Conservation (phyloP, 2,113 vertebrate species). For the Speoplatyrhinus poulsoni region DNA sequence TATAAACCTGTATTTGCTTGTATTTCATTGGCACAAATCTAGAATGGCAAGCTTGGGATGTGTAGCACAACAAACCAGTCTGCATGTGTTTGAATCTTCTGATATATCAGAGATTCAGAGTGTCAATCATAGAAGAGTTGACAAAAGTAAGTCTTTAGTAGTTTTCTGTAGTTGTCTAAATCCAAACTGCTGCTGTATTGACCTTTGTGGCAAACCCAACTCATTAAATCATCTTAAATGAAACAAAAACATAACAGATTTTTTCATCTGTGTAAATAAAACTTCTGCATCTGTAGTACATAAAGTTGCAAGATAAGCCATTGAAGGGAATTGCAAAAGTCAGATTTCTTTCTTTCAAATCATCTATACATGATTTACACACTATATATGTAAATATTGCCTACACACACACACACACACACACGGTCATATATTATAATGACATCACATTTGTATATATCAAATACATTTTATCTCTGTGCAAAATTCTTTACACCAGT, state of each 20-base stretch:
- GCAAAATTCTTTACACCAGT: conserved; percentile 94
- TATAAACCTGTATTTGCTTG: too few relatives aligned
- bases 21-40: too few relatives aligned
- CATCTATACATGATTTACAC: conserved; percentile 41
- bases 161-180: not conserved
- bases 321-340: conserved; percentile 13
- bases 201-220: not conserved
- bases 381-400: conserved; percentile 42
- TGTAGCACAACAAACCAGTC: too few relatives aligned
- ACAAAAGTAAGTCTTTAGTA: not conserved
- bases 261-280: conserved; percentile 30
- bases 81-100: not conserved
- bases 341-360: conserved; percentile 18
- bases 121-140: not conserved
- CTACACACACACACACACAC: conserved; percentile 59
- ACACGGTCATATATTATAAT: conserved; percentile 76
- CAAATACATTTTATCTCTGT: conserved; percentile 77
- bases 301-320: not conserved
- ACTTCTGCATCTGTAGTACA: not conserved
- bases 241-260: not conserved
- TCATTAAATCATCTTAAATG: too few relatives aligned
- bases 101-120: not conserved
- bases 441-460: conserved; percentile 69
- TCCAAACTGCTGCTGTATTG: not conserved
- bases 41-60: too few relatives aligned